Base-by-base conservation (phyloP, 2,797 vertebrate species). In the Rhinichthys osculus region DNA sequence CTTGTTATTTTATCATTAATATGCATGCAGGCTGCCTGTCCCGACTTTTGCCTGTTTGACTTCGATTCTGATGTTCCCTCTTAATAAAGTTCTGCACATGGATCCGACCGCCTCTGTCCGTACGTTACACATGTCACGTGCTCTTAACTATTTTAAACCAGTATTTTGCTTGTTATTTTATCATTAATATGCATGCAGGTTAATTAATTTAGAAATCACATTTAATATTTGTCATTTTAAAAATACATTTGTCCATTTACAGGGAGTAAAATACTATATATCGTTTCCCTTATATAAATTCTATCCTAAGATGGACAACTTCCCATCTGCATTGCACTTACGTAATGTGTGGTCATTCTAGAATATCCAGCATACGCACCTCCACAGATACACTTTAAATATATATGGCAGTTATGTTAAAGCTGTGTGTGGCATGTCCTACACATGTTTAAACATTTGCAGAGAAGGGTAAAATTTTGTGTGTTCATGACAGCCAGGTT, bases 391-490 rank as follows among this genome's bases (percentile, higher is more conserved):
- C 30, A 14, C 35, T 70, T 52, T 59, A 57, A 66, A 83, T 27
- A 44, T 50, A 66, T 71, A 30, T 77, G 10, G 77, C 30, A 69
- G n/a, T 73, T 81, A 50, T 23, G 62, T 38, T 35, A 50, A 79
- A 85, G 19, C 30, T 73, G 78, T 84, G 84, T 85, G 78, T 67
- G 50, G 66, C 67, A 70, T 73, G 54, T 66, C 40, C 57, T 74
- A 73, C 88, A 87, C 8, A 52, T 88, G 85, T 64, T 88, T 50
- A 71, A 87, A 85, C 66, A 86, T 88, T 88, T 86, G 59, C 81
- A 83, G 67, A 79, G 42, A 44, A 52, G 67, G 67, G 52, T 66
- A 85, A 85, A 71, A 78, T 33, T 52, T 30, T 38, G 52, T 85
- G 78, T 44, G 69, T 52, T 84, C 66, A 78, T 78, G 47, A 67